phyloP scores from a whole-genome alignment of 2,113 vertebrate species.

The Tringa solitaria region DNA sequence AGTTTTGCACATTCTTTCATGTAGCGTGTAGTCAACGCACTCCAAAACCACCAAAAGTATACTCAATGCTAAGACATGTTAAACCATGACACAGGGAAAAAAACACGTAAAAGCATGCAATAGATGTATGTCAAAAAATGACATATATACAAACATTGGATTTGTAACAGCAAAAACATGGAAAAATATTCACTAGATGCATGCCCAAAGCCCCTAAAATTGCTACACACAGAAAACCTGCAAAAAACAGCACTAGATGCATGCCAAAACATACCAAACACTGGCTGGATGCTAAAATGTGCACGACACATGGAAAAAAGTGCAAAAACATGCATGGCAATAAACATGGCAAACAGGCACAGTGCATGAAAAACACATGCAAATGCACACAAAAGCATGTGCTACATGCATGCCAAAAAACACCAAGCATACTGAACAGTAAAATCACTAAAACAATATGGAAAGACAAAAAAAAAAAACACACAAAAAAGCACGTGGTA shows the following conservation, averaged over 20 bases:
- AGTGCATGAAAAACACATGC: not conserved
- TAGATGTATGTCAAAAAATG: not conserved
- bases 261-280: not conserved
- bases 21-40: not conserved
- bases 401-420: not conserved
- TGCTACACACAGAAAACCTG: not conserved
- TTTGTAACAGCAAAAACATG: not conserved
- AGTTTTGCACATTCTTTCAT: not conserved
- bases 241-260: not conserved
- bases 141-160: not conserved
- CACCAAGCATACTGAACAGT: not conserved
- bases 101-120: not conserved
- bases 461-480: not conserved
- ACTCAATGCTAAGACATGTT: not conserved
- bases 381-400: not conserved
- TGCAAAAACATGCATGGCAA: not conserved
- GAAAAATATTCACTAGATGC: not conserved
- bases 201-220: not conserved
- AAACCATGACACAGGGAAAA: not conserved
- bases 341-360: not conserved
- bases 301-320: not conserved
- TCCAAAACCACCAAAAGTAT: not conserved
- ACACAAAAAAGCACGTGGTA: not conserved
- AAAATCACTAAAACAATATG: not conserved
- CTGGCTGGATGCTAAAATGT: accelerated